Percentiles rank a stretch among this genome's conserved stretches.
phyloP scores from a whole-genome alignment of 2,797 vertebrate species.

The Kryptolebias ocellatus region DNA sequence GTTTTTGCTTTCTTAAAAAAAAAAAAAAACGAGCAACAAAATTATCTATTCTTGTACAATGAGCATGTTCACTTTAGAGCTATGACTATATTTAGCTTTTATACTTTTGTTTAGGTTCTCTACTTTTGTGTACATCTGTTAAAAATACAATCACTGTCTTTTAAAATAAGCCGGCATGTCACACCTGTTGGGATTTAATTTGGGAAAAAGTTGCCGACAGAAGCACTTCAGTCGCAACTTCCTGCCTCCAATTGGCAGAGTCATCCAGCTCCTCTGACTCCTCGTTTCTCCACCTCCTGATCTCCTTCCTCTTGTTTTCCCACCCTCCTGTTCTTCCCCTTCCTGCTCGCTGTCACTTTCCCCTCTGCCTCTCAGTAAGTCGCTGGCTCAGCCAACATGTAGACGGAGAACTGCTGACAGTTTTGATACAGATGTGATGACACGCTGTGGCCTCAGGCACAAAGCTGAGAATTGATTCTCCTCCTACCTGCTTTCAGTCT shows the following conservation, averaged over 20 bases:
- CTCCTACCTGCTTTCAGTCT: conserved; percentile 7
- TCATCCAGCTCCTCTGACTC: conserved; percentile 15
- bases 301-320: background rate
- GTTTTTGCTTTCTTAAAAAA: too few relatives aligned
- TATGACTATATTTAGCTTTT: too few relatives aligned
- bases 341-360: conserved; percentile 17
- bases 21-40: too few relatives aligned
- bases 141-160: background rate
- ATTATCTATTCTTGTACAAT: too few relatives aligned
- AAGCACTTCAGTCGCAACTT: conserved; percentile 7
- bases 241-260: background rate
- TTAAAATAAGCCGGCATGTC: background rate
- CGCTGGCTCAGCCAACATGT: conserved; percentile 41
- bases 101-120: too few relatives aligned
- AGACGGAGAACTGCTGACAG: conserved; percentile 42
- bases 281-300: conserved; percentile 8
- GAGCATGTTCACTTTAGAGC: too few relatives aligned
- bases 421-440: conserved; percentile 62
- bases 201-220: background rate
- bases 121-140: too few relatives aligned
- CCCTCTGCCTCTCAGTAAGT: conserved; percentile 16
- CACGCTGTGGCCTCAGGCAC: conserved; percentile 33
- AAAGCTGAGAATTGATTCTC: conserved; percentile 36
- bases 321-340: conserved; percentile 4
- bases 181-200: background rate